phyloP scores from a whole-genome alignment of 2,113 vertebrate genomes.

The Pedetes capensis region DNA sequence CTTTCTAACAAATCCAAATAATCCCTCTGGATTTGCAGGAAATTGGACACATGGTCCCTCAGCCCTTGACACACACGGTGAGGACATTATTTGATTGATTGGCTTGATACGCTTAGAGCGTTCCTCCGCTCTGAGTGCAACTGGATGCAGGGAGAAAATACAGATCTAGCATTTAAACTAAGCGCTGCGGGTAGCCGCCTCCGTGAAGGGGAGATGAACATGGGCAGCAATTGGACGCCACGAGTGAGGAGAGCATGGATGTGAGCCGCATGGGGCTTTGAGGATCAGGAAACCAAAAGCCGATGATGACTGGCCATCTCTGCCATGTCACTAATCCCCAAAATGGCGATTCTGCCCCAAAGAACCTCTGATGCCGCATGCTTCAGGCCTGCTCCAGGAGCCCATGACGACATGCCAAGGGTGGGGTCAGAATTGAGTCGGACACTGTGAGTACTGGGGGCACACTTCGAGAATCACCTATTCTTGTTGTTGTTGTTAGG shows the following conservation, averaged over 20 bases:
- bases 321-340: background rate
- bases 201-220: accelerated
- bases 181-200: background rate
- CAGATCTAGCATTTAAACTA: background rate
- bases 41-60: slow-evolving; percentile 9
- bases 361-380: accelerated
- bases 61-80: slow-evolving; percentile 43
- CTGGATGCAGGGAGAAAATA: slow-evolving; percentile 28
- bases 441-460: accelerated
- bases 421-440: background rate
- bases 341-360: background rate
- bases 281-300: background rate
- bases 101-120: slow-evolving; percentile 53
- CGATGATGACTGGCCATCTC: background rate
- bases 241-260: background rate
- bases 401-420: accelerated
- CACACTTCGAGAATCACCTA: accelerated
- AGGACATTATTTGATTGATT: slow-evolving; percentile 67
- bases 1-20: slow-evolving; percentile 50
- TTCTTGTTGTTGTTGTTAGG: too few relatives aligned
- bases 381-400: background rate
- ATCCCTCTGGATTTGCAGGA: slow-evolving; percentile 51
- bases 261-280: background rate
- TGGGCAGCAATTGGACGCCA: accelerated
- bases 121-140: slow-evolving; percentile 25